A percentile compares a stretch with the other conserved stretches of the same genome.
These are phyloP conservation scores for Petrocephalus microphthalmus DNA, from an alignment of 2,113 vertebrate genomes.

Conservation along the genomic window DNA sequence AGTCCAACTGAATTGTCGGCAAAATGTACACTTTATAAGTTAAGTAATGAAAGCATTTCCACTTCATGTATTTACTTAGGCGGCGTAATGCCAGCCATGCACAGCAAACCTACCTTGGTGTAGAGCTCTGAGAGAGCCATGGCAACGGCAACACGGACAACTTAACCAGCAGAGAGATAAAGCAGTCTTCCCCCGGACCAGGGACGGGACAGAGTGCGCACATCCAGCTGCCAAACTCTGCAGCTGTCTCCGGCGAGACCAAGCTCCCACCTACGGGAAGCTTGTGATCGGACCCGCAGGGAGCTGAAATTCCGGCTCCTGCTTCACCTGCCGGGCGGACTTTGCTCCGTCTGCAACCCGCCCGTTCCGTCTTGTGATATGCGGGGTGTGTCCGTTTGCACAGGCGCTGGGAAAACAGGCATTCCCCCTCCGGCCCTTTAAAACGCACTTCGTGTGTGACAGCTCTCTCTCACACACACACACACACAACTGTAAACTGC, in stretches of 20 bases:
- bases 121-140: constrained; percentile 85
- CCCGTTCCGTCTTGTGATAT: constrained; percentile 53
- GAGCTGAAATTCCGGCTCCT: not conserved
- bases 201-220: not conserved
- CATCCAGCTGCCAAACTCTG: not conserved
- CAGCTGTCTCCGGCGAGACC: not conserved
- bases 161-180: not conserved
- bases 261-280: not conserved
- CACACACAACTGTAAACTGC: not conserved
- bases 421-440: no score
- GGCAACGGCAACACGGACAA: constrained; percentile 18
- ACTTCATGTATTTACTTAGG: not conserved
- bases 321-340: constrained; percentile 20
- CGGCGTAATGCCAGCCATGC: not conserved
- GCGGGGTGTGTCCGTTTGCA: constrained; percentile 54
- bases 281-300: not conserved
- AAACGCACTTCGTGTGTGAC: not conserved
- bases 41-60: not conserved
- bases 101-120: constrained; percentile 70
- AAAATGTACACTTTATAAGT: not conserved
- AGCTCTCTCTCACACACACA: not conserved
- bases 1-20: not conserved
- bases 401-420: constrained; percentile 43
- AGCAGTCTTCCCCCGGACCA: not conserved
- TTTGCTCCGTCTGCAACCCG: constrained; percentile 35